Percentiles rank a stretch among this genome's conserved stretches.
Conservation (phyloP, 1,140 invertebrate genomes). For the Drosophila kepulauana region DNA sequence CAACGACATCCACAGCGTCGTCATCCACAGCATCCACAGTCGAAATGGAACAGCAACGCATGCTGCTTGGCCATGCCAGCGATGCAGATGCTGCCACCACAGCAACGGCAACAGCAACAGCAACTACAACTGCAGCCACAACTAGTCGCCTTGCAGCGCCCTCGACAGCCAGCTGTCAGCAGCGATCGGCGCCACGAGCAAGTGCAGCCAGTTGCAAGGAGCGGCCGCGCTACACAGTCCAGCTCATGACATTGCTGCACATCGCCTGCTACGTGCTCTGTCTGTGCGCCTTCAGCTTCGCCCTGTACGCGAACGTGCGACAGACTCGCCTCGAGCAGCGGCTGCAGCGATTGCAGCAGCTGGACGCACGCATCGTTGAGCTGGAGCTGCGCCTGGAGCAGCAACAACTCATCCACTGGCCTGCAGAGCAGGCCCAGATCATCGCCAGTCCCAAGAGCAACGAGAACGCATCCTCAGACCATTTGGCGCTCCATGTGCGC, state of each 20-base stretch:
- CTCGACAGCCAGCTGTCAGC: constrained; percentile 45
- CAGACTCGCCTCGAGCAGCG: constrained; percentile 77
- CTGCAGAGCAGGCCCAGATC: constrained; percentile 54
- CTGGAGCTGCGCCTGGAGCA: constrained; percentile 75
- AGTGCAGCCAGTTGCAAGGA: constrained; percentile 47
- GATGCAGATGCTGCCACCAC: constrained; percentile 24
- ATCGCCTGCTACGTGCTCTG: constrained; percentile 80
- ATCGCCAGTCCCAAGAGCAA: constrained; percentile 41
- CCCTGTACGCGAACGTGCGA: constrained; percentile 76
- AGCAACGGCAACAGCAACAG: constrained; percentile 31
- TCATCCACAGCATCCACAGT: constrained; percentile 29
- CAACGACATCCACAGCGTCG: constrained; percentile 23
- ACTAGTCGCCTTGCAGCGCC: constrained; percentile 69
- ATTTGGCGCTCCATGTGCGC: constrained; percentile 59
- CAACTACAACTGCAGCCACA: constrained; percentile 17
- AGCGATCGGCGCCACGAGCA: constrained; percentile 39
- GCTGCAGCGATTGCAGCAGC: constrained; percentile 70
- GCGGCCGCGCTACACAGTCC: constrained; percentile 57
- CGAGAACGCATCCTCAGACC: constrained; percentile 35
- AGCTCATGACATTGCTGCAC: constrained; percentile 72
- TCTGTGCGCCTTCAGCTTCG: constrained; percentile 78
- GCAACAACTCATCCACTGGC: constrained; percentile 70
- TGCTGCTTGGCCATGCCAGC: constrained; percentile 57
- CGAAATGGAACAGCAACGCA: constrained; percentile 57
- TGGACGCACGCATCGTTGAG: constrained; percentile 79